phyloP scores from a whole-genome alignment of 2,888 invertebrate genomes.

The Platycnemis pennipes region DNA sequence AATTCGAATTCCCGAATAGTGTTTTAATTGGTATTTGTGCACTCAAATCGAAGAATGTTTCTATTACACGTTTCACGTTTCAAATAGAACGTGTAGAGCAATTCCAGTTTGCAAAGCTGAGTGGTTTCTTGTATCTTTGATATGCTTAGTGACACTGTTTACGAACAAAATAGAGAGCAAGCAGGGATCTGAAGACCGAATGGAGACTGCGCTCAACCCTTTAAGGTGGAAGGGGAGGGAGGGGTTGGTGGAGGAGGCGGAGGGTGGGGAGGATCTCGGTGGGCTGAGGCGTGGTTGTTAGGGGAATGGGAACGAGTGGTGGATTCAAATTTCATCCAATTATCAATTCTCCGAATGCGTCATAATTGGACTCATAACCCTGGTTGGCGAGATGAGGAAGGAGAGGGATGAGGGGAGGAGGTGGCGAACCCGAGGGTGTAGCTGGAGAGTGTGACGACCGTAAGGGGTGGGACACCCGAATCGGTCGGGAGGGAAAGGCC shows the following conservation, averaged over 20 bases:
- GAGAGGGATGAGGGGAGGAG: background rate
- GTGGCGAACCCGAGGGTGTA: background rate
- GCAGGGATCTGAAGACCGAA: background rate
- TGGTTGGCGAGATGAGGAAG: conserved; percentile 29
- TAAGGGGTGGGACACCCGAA: conserved; percentile 68
- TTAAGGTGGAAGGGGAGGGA: background rate
- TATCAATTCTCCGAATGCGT: conserved; percentile 65
- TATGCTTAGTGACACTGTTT: background rate
- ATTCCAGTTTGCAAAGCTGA: too few relatives aligned
- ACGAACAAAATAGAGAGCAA: background rate
- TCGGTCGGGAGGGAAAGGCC: conserved; percentile 70
- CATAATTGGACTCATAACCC: conserved; percentile 64
- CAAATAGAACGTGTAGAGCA: too few relatives aligned
- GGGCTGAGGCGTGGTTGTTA: background rate
- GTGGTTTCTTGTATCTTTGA: background rate
- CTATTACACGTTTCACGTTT: too few relatives aligned
- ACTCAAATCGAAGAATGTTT: too few relatives aligned
- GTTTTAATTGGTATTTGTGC: too few relatives aligned
- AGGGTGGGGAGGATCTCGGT: background rate
- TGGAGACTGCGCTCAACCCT: too few relatives aligned
- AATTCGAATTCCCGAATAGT: too few relatives aligned
- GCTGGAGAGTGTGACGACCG: conserved; percentile 50
- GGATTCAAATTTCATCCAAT: conserved; percentile 63
- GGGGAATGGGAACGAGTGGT: background rate
- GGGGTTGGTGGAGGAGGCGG: background rate